phyloP scores from a whole-genome alignment of 2,888 invertebrate genomes.

The Selenia dentaria region DNA sequence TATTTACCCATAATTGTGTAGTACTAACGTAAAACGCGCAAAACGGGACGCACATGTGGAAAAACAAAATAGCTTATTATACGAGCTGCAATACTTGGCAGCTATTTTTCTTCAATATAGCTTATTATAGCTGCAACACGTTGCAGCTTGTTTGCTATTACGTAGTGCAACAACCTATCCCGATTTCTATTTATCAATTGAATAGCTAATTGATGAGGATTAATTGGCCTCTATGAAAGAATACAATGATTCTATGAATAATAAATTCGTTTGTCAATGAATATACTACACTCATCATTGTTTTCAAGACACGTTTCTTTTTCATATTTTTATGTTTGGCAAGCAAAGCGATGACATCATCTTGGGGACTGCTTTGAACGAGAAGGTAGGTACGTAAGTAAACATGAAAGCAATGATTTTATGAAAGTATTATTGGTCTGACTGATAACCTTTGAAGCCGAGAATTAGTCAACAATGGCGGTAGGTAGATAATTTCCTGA shows the following conservation, averaged over 20 bases:
- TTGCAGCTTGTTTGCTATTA: too few species aligned
- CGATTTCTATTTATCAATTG: constrained; percentile 10
- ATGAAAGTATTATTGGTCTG: background rate
- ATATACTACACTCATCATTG: constrained; percentile 4
- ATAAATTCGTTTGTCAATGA: constrained; percentile 21
- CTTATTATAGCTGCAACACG: too few species aligned
- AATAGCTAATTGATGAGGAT: constrained; percentile 8
- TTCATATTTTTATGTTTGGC: constrained; percentile 19
- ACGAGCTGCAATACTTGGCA: too few species aligned
- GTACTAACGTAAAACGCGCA: too few species aligned
- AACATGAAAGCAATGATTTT: constrained; percentile 27
- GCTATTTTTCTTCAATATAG: too few species aligned
- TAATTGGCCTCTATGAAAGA: constrained; percentile 8
- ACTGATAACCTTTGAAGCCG: constrained; percentile 10
- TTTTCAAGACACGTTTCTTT: constrained; percentile 41
- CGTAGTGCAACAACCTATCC: background rate
- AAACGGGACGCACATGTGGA: too few species aligned
- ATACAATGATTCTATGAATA: constrained; percentile 20
- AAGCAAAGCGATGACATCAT: constrained; percentile 21
- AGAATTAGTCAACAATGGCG: background rate
- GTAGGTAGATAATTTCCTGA: too few species aligned
- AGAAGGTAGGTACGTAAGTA: background rate
- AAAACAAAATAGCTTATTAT: too few species aligned
- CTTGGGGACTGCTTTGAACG: constrained; percentile 3
- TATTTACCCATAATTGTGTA: too few species aligned